These are phyloP conservation scores for Smittia aterrima DNA, from an alignment of 2,888 invertebrate species.

Conservation along the genomic window DNA sequence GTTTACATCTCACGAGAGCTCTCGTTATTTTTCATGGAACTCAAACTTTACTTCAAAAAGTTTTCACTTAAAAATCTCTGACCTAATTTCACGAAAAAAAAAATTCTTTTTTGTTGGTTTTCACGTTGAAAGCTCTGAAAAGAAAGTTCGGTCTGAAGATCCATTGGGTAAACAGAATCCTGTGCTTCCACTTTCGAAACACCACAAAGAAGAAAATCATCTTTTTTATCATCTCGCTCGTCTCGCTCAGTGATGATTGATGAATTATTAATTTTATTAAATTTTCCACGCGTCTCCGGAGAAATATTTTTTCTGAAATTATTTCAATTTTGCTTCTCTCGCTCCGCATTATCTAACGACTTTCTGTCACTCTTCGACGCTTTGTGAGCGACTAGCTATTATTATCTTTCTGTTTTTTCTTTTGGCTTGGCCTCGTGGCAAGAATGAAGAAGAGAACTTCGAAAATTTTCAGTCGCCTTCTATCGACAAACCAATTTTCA, in stretches of 20 bases:
- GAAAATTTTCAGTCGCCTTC: not conserved
- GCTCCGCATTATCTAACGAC: not conserved
- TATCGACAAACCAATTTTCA: too few relatives aligned
- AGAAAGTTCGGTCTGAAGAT: too few relatives aligned
- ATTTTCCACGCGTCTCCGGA: constrained; percentile 7
- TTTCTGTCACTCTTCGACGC: not conserved
- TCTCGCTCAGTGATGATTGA: constrained; percentile 29
- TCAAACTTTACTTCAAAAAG: too few relatives aligned
- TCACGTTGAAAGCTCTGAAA: too few relatives aligned
- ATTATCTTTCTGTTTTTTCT: not conserved
- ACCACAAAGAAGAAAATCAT: not conserved
- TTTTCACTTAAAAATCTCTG: too few relatives aligned
- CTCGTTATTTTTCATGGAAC: too few relatives aligned
- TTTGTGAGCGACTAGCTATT: not conserved
- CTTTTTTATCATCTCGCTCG: not conserved
- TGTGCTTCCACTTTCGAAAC: too few relatives aligned
- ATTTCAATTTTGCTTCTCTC: not conserved
- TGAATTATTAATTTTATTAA: constrained; percentile 34
- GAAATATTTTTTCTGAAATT: not conserved
- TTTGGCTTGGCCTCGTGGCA: not conserved
- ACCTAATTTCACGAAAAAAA: too few relatives aligned
- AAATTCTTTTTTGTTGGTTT: too few relatives aligned
- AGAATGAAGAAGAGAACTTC: not conserved
- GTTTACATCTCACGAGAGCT: too few relatives aligned
- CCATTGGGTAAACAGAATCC: too few relatives aligned